A percentile compares a stretch with the other conserved stretches of the same genome.
Evolutionary conservation across 2,797 vertebrate species (phyloP).

Genomic region (Mycteria americana): DNA sequence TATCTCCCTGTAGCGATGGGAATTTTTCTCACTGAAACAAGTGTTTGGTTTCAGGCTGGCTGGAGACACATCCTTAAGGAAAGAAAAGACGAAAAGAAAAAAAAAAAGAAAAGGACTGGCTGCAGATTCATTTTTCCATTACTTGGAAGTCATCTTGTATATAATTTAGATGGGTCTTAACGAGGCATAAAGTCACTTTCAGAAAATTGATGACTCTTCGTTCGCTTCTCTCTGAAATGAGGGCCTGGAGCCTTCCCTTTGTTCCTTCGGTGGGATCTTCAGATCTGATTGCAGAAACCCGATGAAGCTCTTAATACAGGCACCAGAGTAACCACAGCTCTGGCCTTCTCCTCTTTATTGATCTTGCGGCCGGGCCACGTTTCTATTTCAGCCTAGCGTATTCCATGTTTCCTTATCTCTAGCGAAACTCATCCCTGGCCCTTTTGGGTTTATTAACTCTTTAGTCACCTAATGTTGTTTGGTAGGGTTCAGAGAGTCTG

Average conservation of each 20-base stretch:
- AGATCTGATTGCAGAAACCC: conserved; percentile 28
- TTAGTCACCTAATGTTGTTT: background rate
- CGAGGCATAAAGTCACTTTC: conserved; percentile 61
- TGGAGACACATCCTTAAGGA: conserved; percentile 23
- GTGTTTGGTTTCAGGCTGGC: conserved; percentile 51
- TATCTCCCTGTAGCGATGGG: background rate
- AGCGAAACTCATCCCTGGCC: background rate
- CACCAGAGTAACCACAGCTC: conserved; percentile 21
- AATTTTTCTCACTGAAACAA: conserved; percentile 46
- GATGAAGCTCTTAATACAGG: conserved; percentile 43
- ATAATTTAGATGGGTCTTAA: conserved; percentile 65
- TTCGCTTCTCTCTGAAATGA: conserved; percentile 34
- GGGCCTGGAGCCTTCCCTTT: conserved; percentile 41
- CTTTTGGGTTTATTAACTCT: background rate
- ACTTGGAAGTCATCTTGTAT: conserved; percentile 60
- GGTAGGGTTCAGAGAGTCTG: background rate
- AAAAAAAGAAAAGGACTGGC: background rate
- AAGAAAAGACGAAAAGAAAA: background rate
- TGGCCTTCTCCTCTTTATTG: conserved; percentile 23
- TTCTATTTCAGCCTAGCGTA: background rate
- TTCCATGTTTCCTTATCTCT: background rate
- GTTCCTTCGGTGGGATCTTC: conserved; percentile 36
- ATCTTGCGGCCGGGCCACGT: background rate
- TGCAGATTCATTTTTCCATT: conserved; percentile 58
- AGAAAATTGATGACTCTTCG: conserved; percentile 52